These are phyloP conservation scores for Tiphia femorata DNA, from an alignment of 2,888 invertebrate species.

Conservation along the genomic window DNA sequence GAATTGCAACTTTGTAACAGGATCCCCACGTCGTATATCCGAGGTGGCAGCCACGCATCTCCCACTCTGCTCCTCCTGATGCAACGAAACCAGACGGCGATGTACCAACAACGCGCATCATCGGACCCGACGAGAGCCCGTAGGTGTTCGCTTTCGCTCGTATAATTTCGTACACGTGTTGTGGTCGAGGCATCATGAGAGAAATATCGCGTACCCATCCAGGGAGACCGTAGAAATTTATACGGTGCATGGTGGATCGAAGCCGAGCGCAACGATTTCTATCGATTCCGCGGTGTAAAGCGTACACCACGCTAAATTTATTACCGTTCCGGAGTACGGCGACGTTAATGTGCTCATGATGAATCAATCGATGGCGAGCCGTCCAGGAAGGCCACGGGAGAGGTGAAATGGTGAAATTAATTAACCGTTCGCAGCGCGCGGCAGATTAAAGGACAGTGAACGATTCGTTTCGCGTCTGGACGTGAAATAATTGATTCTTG, in stretches of 20 bases:
- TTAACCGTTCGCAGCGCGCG: neutral
- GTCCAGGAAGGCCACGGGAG: neutral
- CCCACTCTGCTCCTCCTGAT: too few relatives aligned
- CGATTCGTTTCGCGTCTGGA: neutral
- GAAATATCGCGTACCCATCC: neutral
- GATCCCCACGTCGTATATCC: conserved; percentile 13
- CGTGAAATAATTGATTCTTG: too few relatives aligned
- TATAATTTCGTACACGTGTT: too few relatives aligned
- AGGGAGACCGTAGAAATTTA: conserved; percentile 16
- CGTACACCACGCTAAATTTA: conserved; percentile 18
- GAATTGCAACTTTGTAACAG: conserved; percentile 31
- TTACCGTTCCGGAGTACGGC: conserved; percentile 6
- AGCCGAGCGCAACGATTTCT: conserved; percentile 17
- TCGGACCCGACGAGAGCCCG: too few relatives aligned
- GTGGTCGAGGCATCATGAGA: neutral
- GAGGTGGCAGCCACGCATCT: too few relatives aligned
- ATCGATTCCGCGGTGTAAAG: too few relatives aligned
- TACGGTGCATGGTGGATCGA: conserved; percentile 3
- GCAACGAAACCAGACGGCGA: too few relatives aligned
- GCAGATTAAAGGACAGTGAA: conserved; percentile 9
- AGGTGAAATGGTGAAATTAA: conserved; percentile 8
- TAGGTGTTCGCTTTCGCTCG: too few relatives aligned
- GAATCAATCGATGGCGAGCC: conserved; percentile 21
- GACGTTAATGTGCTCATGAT: conserved; percentile 17
- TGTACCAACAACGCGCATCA: too few relatives aligned